Base-by-base conservation (phyloP, 2,797 vertebrate species). In the Enteromius paludinosus region DNA sequence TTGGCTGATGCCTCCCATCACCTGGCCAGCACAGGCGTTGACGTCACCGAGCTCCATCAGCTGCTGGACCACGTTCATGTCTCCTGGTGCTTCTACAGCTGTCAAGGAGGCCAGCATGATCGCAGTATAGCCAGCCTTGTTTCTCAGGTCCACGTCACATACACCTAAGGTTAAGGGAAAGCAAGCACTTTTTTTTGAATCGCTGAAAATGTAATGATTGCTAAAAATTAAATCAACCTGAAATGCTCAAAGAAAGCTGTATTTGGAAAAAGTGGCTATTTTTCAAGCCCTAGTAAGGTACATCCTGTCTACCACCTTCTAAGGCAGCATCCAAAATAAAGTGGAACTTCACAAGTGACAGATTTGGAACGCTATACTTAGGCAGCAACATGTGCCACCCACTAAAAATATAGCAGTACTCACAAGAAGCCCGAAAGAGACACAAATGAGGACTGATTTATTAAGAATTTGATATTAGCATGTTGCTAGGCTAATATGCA, bases 51-150 rank as follows among this genome's bases (percentile, higher is more conserved):
- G 90, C 89, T 91, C 93, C 92, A 99, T 95, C 84, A 99, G 95
- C 88, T 93, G 95, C 90, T 95, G 94, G 82, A 98, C 95, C 35
- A 97, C 96, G 10, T 96, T 95, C 95, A 98, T 96, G 85, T 97
- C 97, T 82, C 93, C 94, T 0, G 92, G 92, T 0, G 93, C 94
- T 69, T 97, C 96, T 0, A 97, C 94, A 0, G 94, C 91, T 0
- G 96, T 96, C 85, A 99, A 91, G 0, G 96, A 95, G 2, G 96
- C 97, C 87, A 99, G 93, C 98, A 98, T 99, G 88, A 97, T 95
- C 0, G 97, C 93, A 0, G 97, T 99, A 88, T 98, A 99, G 23
- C 98, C 97, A 0, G 97, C 96, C 0, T 94, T 96, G 92, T 99
- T 99, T 92, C 97, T 96, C 85, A 95, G 90, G 90, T 98, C 93